Evolutionary conservation across 2,888 invertebrate species (phyloP).

Genomic region (Plemyria rubiginata): DNA sequence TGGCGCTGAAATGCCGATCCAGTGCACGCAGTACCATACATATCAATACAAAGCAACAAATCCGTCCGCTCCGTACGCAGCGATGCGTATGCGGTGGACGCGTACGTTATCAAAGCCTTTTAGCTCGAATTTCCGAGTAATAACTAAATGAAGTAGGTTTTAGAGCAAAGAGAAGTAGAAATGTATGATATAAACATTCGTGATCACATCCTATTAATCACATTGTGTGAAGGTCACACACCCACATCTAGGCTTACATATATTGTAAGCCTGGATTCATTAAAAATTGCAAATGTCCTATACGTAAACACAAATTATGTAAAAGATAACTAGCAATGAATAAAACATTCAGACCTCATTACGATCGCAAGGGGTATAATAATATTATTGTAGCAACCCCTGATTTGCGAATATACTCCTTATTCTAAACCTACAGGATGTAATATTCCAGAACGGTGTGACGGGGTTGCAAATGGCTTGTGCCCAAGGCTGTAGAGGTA

Average conservation of each 20-base stretch:
- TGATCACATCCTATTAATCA: neutral
- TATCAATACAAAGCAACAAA: too few relatives aligned
- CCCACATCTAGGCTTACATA: too few relatives aligned
- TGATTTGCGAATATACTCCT: slow-evolving; percentile 9
- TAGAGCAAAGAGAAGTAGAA: neutral
- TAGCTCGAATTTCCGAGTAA: too few relatives aligned
- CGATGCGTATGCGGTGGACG: too few relatives aligned
- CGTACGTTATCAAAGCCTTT: too few relatives aligned
- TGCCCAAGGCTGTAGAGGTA: slow-evolving; percentile 88
- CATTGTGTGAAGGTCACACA: too few relatives aligned
- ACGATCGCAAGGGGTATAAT: slow-evolving; percentile 23
- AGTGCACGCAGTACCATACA: too few relatives aligned
- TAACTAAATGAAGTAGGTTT: too few relatives aligned
- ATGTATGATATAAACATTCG: neutral
- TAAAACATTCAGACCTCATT: slow-evolving; percentile 47
- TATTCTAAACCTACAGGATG: slow-evolving; percentile 17
- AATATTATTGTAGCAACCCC: slow-evolving; percentile 25
- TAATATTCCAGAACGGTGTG: slow-evolving; percentile 84
- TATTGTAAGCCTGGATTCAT: slow-evolving; percentile 17
- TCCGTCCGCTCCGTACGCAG: too few relatives aligned
- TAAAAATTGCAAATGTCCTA: slow-evolving; percentile 19
- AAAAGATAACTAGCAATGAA: slow-evolving; percentile 40
- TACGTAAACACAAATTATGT: slow-evolving; percentile 37
- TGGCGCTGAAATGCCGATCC: too few relatives aligned
- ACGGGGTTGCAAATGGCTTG: slow-evolving; percentile 89